Base-by-base conservation (phyloP, 2,113 vertebrate species). In the Colius striatus region DNA sequence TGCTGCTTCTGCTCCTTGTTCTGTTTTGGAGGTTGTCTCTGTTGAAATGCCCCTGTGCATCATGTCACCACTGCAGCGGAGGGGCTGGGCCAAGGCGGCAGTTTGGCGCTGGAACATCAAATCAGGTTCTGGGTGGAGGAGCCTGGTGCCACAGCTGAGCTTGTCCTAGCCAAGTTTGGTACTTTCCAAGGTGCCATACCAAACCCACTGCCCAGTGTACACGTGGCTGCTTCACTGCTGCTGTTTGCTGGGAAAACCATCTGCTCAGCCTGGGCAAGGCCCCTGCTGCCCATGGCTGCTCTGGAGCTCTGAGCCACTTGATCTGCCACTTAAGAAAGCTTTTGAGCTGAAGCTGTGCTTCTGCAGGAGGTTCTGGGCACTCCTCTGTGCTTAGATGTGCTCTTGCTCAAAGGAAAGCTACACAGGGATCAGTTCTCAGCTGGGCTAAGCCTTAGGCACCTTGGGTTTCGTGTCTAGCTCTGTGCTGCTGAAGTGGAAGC, bases 31-130 rank as follows among this genome's bases (percentile, higher is more conserved):
- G 53, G 8, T 43, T 75, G 43, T 32, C 18, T 21, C 14, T 54
- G 21, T 13, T 34, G 48, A 61, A 55, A 43, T 25, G 11, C 15
- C 47, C 4, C 53, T 45, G 20, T 38, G 29, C 29, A 6, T 30
- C 6, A 0, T 23, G 45, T 32, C 22, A 10, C 11, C 0, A 0
- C n/a, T 45, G 38, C 26, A 22, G 14, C 3, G 2, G 38, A 21
- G 74, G 8, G 65, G 30, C 16, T 1, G 1, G 19, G 14, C 4
- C 51, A 20, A 13, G 3, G 21, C 8, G 36, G 34, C 30, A 7
- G 10, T n/a, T 66, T 60, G 17, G 26, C 30, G 9, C 38, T 41
- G 38, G 38, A 41, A 41, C 12, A 41, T 72, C 21, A 9, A 9
- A 6, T 50, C 26, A 20, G 26, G 47, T 50, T 60, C 45, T 48